Evolutionary conservation across 1,140 invertebrate species (phyloP), one percentile per base, ranked within the genome.

Genomic region (Oreohelix idahoensis): DNA sequence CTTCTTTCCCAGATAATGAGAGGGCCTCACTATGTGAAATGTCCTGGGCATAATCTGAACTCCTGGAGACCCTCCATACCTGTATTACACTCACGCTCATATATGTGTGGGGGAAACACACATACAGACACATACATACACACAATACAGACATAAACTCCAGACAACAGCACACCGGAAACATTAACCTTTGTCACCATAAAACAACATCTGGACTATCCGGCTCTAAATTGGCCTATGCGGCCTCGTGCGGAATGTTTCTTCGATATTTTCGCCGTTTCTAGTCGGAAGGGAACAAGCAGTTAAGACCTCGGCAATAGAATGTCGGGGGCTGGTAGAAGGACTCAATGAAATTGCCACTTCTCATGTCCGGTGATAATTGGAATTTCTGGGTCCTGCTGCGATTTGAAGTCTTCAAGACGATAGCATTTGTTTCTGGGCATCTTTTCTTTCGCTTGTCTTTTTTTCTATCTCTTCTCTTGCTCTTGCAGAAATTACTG

Each of bases 351-450:
- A 78, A 78, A 78, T 78, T 78, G 75, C n/a, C 75, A 78, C 75
- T 58, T 58, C 75, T 78, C 75, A 78, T 78, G 75, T 78, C 75
- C 75, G 75, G 49, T 63, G 49, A 78, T 78, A 78, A 78, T 78
- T 78, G 75, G 75, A 78, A 78, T 78, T 78, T 58, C 49, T 53
- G 75, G 75, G 1, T 15, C 13, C n/a, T n/a, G 39, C 39, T n/a
- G 71, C 38, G 71, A 58, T 58, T 26, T 58, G 51, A 58, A 58
- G 51, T 20, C 51, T 58, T 58, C 51, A 58, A 58, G 51, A 58
- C 51, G 23, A 58, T 58, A 58, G 51, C 23, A 58, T 58, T 58
- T 58, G 51, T 58, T 58, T 58, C 51, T 58, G 10, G 51, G 20
- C 51, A 58, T 58, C 23, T 58, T 26, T 58, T 23, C 51, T 20